Percentiles rank a stretch among this genome's conserved stretches.
Conservation (phyloP, 2,888 invertebrate species). For the Tineola bisselliella region DNA sequence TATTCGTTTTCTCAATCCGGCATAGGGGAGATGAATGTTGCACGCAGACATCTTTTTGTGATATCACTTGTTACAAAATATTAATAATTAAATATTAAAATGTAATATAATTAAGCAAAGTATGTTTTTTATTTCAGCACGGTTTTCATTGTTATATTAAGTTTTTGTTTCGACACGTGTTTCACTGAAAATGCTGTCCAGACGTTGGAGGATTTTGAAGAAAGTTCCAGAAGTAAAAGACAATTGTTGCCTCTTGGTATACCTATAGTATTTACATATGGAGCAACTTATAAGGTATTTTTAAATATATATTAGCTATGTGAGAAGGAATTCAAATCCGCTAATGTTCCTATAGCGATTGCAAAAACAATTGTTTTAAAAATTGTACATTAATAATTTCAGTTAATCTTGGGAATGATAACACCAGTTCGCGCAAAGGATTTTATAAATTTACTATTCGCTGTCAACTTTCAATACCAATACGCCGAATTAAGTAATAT, state of each 20-base stretch:
- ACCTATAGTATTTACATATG: slow-evolving; percentile 64
- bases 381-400: slow-evolving; percentile 23
- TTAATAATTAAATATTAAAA: no score
- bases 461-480: slow-evolving; percentile 73
- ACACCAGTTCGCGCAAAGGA: slow-evolving; percentile 66
- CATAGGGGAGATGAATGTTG: no score
- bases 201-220: slow-evolving; percentile 13
- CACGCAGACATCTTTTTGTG: no score
- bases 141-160: background rate
- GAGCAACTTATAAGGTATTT: slow-evolving; percentile 64
- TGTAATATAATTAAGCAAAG: no score
- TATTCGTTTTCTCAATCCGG: no score
- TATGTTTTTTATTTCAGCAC: background rate
- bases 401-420: slow-evolving; percentile 70
- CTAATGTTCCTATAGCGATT: no score
- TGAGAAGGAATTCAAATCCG: no score
- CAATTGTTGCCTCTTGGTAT: slow-evolving; percentile 58
- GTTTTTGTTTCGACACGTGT: background rate
- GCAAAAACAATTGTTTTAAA: no score
- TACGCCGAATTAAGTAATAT: slow-evolving; percentile 65
- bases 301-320: background rate
- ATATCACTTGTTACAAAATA: no score
- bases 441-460: slow-evolving; percentile 61
- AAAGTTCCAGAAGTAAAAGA: slow-evolving; percentile 32
- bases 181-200: background rate